Evolutionary conservation across 2,888 invertebrate genomes (phyloP).

Genomic region (Elmis aenea): DNA sequence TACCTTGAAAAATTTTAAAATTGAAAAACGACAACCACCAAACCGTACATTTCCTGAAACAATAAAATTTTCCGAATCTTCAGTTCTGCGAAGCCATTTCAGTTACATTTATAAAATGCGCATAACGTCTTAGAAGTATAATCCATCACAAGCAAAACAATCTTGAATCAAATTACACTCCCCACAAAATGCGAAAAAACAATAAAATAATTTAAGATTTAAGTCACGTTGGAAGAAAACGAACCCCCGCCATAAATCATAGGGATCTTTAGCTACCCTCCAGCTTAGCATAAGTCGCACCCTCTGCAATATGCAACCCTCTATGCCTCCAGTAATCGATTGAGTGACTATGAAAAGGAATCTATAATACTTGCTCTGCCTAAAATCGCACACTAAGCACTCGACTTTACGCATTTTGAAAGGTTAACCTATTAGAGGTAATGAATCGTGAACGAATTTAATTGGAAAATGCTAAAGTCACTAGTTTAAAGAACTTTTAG

Average conservation of each 20-base stretch:
- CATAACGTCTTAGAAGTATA: no score
- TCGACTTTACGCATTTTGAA: slow-evolving; percentile 20
- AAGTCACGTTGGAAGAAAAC: slow-evolving; percentile 45
- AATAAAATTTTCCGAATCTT: no score
- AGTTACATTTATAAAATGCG: no score
- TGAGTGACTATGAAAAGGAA: slow-evolving; percentile 34
- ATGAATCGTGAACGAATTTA: slow-evolving; percentile 28
- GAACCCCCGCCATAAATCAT: slow-evolving; percentile 43
- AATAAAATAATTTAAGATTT: slow-evolving; percentile 47
- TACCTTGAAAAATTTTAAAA: no score
- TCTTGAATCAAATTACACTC: slow-evolving; percentile 19
- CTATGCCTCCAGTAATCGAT: slow-evolving; percentile 28
- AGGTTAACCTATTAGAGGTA: slow-evolving; percentile 29
- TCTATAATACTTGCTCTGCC: slow-evolving; percentile 25
- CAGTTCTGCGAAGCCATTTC: no score
- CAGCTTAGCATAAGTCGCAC: slow-evolving; percentile 31
- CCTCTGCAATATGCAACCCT: slow-evolving; percentile 25
- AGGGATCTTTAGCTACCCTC: slow-evolving; percentile 38
- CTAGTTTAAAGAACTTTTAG: neutral
- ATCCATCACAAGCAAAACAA: slow-evolving; percentile 21
- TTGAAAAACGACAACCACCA: no score
- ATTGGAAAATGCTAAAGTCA: slow-evolving; percentile 25
- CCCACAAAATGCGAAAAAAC: slow-evolving; percentile 37
- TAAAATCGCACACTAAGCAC: slow-evolving; percentile 27
- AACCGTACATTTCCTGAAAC: no score